Conservation (phyloP, 2,113 vertebrate genomes). For the Psammodynastes pulverulentus region DNA sequence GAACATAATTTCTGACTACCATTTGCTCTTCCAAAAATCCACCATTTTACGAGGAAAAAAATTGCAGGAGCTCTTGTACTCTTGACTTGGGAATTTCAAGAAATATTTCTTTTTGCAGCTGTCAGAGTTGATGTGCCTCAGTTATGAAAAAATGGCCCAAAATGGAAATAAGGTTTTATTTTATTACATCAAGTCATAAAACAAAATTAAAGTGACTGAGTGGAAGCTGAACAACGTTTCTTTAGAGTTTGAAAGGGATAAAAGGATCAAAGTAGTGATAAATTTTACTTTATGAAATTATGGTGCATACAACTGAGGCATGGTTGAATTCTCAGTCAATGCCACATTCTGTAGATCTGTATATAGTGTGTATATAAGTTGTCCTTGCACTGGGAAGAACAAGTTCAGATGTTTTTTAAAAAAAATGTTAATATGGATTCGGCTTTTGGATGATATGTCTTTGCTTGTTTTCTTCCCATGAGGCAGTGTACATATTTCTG, state of each 20-base stretch:
- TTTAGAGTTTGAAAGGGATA: not conserved
- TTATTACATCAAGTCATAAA: constrained; percentile 10
- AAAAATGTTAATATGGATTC: not conserved
- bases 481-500: not conserved
- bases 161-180: not conserved
- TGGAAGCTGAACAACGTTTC: constrained; percentile 6
- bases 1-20: not conserved
- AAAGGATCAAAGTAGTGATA: not conserved
- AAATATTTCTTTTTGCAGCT: not conserved
- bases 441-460: not conserved
- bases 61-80: not conserved
- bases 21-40: not conserved
- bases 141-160: not conserved
- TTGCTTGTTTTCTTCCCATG: not conserved
- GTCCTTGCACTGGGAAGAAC: not conserved
- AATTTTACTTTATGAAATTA: not conserved
- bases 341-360: not conserved
- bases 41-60: not conserved
- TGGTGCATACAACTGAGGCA: not conserved
- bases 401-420: not conserved
- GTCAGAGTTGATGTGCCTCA: not conserved
- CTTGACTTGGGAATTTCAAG: not conserved
- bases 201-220: not conserved
- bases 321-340: not conserved
- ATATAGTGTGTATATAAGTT: not conserved